Conservation (phyloP, 2,113 vertebrate genomes). For the Redunca redunca region DNA sequence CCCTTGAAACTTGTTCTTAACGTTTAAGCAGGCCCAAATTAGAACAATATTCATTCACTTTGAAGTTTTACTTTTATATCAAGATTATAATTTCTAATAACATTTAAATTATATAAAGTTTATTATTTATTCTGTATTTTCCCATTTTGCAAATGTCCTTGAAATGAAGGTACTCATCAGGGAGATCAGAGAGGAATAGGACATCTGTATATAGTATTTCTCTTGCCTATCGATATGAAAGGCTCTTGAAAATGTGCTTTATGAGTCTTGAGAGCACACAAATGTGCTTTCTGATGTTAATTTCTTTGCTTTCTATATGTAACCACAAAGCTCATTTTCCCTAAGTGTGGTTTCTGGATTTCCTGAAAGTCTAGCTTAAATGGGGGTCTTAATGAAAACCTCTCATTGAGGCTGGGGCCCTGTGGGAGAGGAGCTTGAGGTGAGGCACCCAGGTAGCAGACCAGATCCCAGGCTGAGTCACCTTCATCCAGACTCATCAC, state of each 20-base stretch:
- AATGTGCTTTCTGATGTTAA: neutral
- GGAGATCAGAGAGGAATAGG: neutral
- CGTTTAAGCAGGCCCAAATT: neutral
- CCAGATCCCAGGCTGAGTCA: neutral
- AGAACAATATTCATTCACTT: neutral
- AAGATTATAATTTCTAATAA: neutral
- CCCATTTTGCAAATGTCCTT: neutral
- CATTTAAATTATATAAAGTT: neutral
- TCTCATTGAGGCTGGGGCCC: neutral
- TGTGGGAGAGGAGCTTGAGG: neutral
- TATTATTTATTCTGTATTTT: neutral
- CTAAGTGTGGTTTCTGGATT: constrained; percentile 5
- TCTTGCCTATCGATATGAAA: neutral
- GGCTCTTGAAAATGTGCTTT: neutral
- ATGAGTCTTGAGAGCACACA: neutral
- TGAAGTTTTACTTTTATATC: constrained; percentile 1
- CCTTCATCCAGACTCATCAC: neutral
- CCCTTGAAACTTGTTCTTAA: neutral
- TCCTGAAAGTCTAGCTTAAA: constrained; percentile 9
- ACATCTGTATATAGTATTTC: neutral
- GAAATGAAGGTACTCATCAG: neutral
- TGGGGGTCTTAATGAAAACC: neutral
- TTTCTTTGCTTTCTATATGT: neutral
- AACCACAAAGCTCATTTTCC: neutral
- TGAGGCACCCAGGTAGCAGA: neutral